A percentile compares a stretch with the other conserved stretches of the same genome.
phyloP scores from a whole-genome alignment of 2,113 vertebrate genomes.

The Xiphophorus couchianus region DNA sequence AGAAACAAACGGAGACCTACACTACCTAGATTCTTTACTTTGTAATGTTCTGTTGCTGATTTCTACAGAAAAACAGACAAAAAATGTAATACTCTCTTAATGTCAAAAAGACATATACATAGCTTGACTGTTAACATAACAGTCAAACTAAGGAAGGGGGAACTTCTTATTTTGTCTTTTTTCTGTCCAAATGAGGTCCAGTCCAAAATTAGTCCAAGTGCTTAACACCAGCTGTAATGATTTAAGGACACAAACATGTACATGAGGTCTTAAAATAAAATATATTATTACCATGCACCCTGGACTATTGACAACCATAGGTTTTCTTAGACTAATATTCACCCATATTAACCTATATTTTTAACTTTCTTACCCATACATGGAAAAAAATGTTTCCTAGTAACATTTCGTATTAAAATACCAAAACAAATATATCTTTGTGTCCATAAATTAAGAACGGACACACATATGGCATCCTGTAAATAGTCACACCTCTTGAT shows the following conservation, averaged over 20 bases:
- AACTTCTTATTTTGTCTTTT: slow-evolving; percentile 52
- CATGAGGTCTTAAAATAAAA: slow-evolving; percentile 26
- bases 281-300: slow-evolving; percentile 2
- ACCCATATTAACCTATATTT: no score
- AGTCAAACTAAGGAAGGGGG: slow-evolving; percentile 27
- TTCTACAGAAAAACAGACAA: slow-evolving; percentile 1
- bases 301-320: neutral
- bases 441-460: no score
- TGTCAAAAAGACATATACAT: slow-evolving; percentile 37
- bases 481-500: no score
- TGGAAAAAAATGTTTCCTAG: neutral
- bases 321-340: neutral
- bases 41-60: slow-evolving; percentile 4
- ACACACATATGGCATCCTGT: no score
- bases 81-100: slow-evolving; percentile 22
- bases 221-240: slow-evolving; percentile 40
- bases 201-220: slow-evolving; percentile 37
- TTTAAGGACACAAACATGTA: slow-evolving; percentile 33
- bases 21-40: slow-evolving; percentile 2
- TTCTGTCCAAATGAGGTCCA: slow-evolving; percentile 37
- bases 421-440: no score
- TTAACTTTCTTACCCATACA: neutral
- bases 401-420: no score
- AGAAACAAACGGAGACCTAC: slow-evolving; percentile 21
- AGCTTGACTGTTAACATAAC: neutral